Evolutionary conservation across 2,797 vertebrate genomes (phyloP), one percentile per base, ranked within the genome.

Genomic region (Pseudopleuronectes americanus): DNA sequence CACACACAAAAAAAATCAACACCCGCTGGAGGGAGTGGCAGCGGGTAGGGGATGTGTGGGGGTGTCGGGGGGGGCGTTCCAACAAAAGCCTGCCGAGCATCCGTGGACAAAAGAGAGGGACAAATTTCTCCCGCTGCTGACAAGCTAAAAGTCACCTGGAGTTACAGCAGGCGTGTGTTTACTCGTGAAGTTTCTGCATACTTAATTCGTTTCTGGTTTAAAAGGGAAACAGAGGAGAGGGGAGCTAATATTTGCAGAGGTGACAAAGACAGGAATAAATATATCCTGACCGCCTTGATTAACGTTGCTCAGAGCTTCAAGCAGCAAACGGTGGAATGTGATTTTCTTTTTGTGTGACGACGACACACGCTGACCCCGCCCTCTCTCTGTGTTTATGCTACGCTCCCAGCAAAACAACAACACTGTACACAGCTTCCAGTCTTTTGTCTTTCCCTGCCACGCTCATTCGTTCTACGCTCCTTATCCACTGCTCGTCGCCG

Each of bases 51-150:
- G 24, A 48, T 33, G 33, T 9, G 63, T n/a, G 49, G 45, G 6
- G 45, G 19, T 64, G 63, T 67, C 3, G 43, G 5, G 65, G 60
- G 14, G 4, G 64, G 62, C 66, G 58, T 72, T 76, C 77, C 71
- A 86, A 86, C 84, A 90, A 87, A 87, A 88, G 78, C 71, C 79
- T 53, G 61, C 76, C 12, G 71, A 81, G 77, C 57, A 36, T 75
- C 64, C 2, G 9, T 78, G 70, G 66, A 92, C 84, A 90, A 92
- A 91, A 69, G 83, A 79, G 59, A 62, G 69, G 74, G 83, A 83
- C 67, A 67, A 7, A 80, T 84, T 79, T 64, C 64, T 84, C 65
- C 76, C 2, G 61, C 76, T 71, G 80, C 78, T 76, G 77, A 83
- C 77, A 66, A 76, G 64, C 47, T 71, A 63, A 80, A 53, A 74